These are phyloP conservation scores for Drosophila hamatofila DNA, from an alignment of 2,888 invertebrate species.

Conservation along the genomic window DNA sequence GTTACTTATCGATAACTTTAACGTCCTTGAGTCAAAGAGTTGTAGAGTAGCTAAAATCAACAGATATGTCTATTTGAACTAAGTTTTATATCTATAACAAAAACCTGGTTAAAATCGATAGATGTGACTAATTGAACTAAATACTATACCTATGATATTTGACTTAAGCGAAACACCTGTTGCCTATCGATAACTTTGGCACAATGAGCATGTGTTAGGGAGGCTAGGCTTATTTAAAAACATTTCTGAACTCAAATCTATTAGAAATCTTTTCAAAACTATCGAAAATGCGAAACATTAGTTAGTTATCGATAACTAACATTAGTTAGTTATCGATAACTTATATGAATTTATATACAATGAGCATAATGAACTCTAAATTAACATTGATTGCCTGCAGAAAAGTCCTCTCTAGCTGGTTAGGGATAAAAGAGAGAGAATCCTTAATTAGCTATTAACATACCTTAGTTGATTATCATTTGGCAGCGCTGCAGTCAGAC, in stretches of 20 bases:
- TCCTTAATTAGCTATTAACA: conserved; percentile 4
- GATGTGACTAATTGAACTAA: too few species aligned
- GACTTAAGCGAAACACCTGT: too few species aligned
- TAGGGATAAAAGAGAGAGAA: not conserved
- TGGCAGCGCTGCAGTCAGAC: conserved; percentile 84
- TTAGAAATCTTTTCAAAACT: not conserved
- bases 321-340: conserved; percentile 6
- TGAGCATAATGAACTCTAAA: not conserved
- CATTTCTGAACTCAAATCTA: not conserved
- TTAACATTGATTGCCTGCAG: not conserved
- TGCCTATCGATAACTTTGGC: too few species aligned
- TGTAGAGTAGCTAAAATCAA: too few species aligned
- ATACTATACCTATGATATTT: too few species aligned
- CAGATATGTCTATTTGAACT: too few species aligned
- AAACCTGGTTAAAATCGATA: too few species aligned
- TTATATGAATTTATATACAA: not conserved
- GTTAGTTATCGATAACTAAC: too few species aligned
- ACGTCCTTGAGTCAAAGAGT: too few species aligned
- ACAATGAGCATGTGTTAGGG: too few species aligned
- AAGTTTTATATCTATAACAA: too few species aligned
- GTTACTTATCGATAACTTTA: too few species aligned
- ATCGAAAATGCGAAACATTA: not conserved
- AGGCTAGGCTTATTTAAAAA: not conserved
- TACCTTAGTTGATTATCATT: conserved; percentile 85
- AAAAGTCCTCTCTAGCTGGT: not conserved